Evolutionary conservation across 2,113 vertebrate species (phyloP).

Genomic region (Sylvicapra grimmia): DNA sequence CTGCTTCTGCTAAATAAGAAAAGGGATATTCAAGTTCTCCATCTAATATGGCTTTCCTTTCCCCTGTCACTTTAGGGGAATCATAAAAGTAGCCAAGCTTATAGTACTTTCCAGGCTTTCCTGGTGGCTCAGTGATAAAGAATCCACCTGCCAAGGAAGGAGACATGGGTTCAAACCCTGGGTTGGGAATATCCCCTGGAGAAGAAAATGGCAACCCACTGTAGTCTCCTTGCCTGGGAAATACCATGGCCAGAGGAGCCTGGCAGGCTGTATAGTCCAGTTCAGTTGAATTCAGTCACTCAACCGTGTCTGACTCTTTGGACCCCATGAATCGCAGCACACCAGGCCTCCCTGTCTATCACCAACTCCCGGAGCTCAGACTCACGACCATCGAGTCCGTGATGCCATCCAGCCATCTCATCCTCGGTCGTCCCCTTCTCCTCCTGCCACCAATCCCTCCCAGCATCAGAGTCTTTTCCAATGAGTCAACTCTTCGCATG

Average conservation of each 20-base stretch:
- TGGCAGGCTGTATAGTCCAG: neutral
- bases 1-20: neutral
- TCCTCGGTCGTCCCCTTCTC: too few relatives aligned
- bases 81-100: neutral
- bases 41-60: neutral
- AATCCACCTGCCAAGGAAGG: neutral
- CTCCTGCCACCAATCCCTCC: too few relatives aligned
- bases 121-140: neutral
- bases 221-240: neutral
- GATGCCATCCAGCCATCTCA: too few relatives aligned
- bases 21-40: neutral
- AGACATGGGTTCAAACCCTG: neutral
- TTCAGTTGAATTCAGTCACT: too few relatives aligned
- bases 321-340: too few relatives aligned
- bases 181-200: neutral
- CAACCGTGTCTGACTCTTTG: too few relatives aligned
- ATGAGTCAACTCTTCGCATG: too few relatives aligned
- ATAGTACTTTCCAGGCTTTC: neutral
- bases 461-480: too few relatives aligned
- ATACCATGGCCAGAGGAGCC: neutral
- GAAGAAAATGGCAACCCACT: neutral
- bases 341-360: too few relatives aligned
- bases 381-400: accelerated
- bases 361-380: too few relatives aligned
- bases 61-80: neutral